These are phyloP conservation scores for Agonopterix subpropinquella DNA, from an alignment of 2,888 invertebrate species.

Conservation along the genomic window DNA sequence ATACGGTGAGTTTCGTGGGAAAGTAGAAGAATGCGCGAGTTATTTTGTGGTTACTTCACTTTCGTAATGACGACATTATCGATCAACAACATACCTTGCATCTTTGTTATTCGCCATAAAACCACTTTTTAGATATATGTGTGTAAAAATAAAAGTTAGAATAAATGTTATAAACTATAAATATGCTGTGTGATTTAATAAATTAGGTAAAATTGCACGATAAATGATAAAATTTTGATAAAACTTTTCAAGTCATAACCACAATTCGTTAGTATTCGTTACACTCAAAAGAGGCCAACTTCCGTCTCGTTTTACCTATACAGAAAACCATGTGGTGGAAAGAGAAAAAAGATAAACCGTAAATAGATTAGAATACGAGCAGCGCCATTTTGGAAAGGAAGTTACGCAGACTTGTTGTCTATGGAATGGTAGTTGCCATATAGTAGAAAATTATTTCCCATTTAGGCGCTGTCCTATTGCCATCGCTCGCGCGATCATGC, in stretches of 20 bases:
- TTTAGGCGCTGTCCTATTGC: no score
- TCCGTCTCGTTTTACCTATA: conserved; percentile 26
- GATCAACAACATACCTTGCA: conserved; percentile 68
- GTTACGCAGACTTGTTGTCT: conserved; percentile 27
- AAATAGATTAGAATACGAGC: conserved; percentile 41
- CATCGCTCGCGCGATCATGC: no score
- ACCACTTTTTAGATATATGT: conserved; percentile 22
- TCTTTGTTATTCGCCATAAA: conserved; percentile 54
- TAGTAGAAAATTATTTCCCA: no score
- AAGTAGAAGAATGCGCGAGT: neutral
- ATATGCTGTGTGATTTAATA: conserved; percentile 25
- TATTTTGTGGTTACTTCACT: conserved; percentile 36
- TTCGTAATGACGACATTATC: conserved; percentile 57
- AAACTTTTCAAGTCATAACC: conserved; percentile 52
- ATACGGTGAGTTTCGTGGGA: neutral
- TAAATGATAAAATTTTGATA: conserved; percentile 45
- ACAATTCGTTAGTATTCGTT: conserved; percentile 72
- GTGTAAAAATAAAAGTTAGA: conserved; percentile 22
- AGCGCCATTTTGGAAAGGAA: conserved; percentile 50
- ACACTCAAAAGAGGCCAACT: conserved; percentile 55
- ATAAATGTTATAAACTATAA: conserved; percentile 25
- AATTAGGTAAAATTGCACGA: conserved; percentile 43
- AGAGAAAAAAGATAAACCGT: conserved; percentile 39
- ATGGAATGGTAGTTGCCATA: conserved; percentile 32
- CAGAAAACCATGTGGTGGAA: conserved; percentile 19